These are phyloP conservation scores for Oncorhynchus gorbuscha DNA, from an alignment of 2,113 vertebrate species.

Conservation along the genomic window DNA sequence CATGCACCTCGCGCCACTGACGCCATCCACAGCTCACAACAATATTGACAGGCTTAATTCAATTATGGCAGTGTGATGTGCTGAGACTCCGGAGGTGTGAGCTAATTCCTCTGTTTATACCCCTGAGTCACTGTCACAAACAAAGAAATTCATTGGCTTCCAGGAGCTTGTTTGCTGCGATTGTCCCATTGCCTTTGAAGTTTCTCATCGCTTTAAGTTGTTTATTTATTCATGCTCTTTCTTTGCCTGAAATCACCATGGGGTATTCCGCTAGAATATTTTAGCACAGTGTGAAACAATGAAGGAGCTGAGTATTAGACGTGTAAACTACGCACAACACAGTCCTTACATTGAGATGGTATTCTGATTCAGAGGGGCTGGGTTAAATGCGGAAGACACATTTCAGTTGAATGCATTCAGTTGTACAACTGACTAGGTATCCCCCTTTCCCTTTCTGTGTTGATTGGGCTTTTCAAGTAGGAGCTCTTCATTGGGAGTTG, in stretches of 20 bases:
- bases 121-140: constrained; percentile 74
- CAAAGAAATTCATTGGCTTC: constrained; percentile 63
- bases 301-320: constrained; percentile 54
- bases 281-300: constrained; percentile 66
- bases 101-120: constrained; percentile 73
- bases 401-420: no score
- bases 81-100: constrained; percentile 68
- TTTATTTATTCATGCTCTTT: constrained; percentile 73
- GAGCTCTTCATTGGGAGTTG: constrained; percentile 11
- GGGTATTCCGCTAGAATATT: constrained; percentile 64
- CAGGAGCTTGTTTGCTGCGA: constrained; percentile 65
- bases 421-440: no score
- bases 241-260: constrained; percentile 62
- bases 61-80: constrained; percentile 64
- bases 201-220: constrained; percentile 70
- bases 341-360: constrained; percentile 30
- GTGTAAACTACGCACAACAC: constrained; percentile 48
- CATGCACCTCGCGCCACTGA: constrained; percentile 6
- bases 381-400: no score
- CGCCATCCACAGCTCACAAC: constrained; percentile 38
- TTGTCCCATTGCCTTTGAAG: constrained; percentile 73
- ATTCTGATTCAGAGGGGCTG: not conserved
- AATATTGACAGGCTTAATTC: constrained; percentile 66
- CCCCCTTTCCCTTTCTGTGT: not conserved
- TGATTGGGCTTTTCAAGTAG: constrained; percentile 15